Evolutionary conservation across 2,797 vertebrate species (phyloP).

Genomic region (Botia almorhae): DNA sequence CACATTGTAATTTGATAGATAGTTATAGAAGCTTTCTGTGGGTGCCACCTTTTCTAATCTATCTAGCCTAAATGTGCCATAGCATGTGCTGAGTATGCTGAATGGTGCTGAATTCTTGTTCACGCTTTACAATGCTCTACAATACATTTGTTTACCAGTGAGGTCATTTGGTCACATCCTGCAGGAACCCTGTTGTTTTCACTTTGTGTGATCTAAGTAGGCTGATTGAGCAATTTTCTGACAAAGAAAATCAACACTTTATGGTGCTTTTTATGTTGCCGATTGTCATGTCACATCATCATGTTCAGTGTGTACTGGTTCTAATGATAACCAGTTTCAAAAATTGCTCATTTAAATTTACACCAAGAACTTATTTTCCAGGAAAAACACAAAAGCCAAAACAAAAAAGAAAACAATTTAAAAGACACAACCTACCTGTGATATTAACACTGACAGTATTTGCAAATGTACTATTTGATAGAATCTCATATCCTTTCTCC

Average conservation of each 20-base stretch:
- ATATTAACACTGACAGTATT: slow-evolving; percentile 34
- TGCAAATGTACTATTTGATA: slow-evolving; percentile 53
- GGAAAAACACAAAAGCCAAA: neutral
- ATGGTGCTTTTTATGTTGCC: neutral
- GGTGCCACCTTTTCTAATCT: neutral
- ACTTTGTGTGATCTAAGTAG: neutral
- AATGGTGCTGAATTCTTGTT: slow-evolving; percentile 11
- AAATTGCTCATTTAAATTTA: no score
- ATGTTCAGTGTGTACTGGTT: neutral
- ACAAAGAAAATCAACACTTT: neutral
- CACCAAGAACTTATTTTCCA: no score
- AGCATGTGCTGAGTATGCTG: slow-evolving; percentile 38
- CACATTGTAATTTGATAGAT: slow-evolving; percentile 40
- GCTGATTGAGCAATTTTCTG: neutral
- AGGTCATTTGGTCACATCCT: neutral
- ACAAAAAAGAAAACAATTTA: neutral
- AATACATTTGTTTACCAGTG: slow-evolving; percentile 3
- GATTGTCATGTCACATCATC: no score
- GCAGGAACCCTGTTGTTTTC: neutral
- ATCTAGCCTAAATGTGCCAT: no score
- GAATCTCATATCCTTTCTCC: slow-evolving; percentile 62
- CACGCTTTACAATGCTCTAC: neutral
- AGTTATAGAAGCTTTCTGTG: neutral
- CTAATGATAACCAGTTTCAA: neutral
- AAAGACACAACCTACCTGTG: slow-evolving; percentile 63